Evolutionary conservation across 2,113 vertebrate species (phyloP), one percentile per base, ranked within the genome.

Genomic region (Stegostoma tigrinum): DNA sequence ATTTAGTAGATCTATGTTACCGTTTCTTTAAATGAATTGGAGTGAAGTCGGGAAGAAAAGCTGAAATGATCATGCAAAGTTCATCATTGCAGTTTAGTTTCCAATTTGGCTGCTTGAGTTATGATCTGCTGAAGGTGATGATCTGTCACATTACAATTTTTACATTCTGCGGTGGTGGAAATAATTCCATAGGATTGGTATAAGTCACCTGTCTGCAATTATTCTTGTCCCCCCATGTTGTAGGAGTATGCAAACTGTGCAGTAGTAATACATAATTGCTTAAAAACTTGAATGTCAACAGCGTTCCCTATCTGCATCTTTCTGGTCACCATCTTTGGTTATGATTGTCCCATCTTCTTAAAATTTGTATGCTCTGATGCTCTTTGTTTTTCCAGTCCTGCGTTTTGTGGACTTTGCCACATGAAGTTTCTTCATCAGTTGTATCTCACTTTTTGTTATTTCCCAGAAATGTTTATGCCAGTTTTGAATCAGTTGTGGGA

Each of bases 51-150:
- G 68, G 94, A 17, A 95, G 68, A 95, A 70, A 70, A 95, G 42
- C 68, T 95, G 91, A 94, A 94, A 94, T 90, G 87, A 90, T 70
- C 91, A 21, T 68, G 91, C 64, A 66, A 67, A 94, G n/a, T 70
- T 94, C 27, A 66, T 70, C 61, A 70, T 90, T 94, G 67, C 66
- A 94, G 42, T 95, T 95, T 42, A 72, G 67, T 95, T 52, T 21
- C 19, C 21, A 15, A 24, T 48, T 95, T 95, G 67, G 42, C 93
- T 45, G n/a, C 38, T 66, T 70, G 68, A 89, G 55, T 12, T 12
- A 30, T 24, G 42, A 61, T 90, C 30, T 27, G 61, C 87, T 15
- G 87, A 90, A 52, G 42, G 19, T 72, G 3, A 55, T 89, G 52
- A 61, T 66, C 66, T 93, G 89, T 93, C n/a, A 67, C 89, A 42